These are phyloP conservation scores for Gadus macrocephalus DNA, from an alignment of 2,113 vertebrate genomes.

Conservation along the genomic window DNA sequence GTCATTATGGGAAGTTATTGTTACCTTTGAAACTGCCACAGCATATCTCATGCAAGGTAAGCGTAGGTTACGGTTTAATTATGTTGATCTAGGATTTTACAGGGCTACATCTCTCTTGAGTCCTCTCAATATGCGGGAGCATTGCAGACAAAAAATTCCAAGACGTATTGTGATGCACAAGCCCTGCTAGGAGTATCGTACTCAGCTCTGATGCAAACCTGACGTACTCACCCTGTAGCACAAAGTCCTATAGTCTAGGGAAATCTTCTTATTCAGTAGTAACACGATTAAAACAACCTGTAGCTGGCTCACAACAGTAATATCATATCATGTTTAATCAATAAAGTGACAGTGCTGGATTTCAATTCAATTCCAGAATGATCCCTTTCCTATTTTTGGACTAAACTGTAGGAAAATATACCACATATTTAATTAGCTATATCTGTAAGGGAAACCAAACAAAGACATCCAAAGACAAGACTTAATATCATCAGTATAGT, in stretches of 20 bases:
- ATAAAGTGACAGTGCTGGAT: slow-evolving; percentile 69
- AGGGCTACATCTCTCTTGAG: no score
- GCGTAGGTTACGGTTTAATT: no score
- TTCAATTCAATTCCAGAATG: slow-evolving; percentile 33
- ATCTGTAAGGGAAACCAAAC: slow-evolving; percentile 15
- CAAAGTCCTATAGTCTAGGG: slow-evolving; percentile 17
- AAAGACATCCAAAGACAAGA: slow-evolving; percentile 24
- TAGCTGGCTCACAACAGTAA: slow-evolving; percentile 37
- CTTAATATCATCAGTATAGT: slow-evolving; percentile 38
- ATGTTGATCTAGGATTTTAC: no score
- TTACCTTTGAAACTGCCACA: no score
- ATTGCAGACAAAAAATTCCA: no score
- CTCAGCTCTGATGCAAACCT: slow-evolving; percentile 37
- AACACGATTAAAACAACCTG: slow-evolving; percentile 33
- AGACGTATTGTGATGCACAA: no score
- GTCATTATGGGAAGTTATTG: no score
- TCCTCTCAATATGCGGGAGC: no score
- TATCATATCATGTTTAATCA: slow-evolving; percentile 34
- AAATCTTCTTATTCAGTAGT: slow-evolving; percentile 50
- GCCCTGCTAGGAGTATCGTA: slow-evolving; percentile 34
- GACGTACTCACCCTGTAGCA: slow-evolving; percentile 2
- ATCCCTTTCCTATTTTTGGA: slow-evolving; percentile 40
- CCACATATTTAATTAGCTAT: slow-evolving; percentile 12
- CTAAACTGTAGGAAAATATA: slow-evolving; percentile 11
- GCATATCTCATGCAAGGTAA: no score